These are phyloP conservation scores for Sycophila sp. DNA, from an alignment of 1,140 invertebrate genomes.

Conservation along the genomic window DNA sequence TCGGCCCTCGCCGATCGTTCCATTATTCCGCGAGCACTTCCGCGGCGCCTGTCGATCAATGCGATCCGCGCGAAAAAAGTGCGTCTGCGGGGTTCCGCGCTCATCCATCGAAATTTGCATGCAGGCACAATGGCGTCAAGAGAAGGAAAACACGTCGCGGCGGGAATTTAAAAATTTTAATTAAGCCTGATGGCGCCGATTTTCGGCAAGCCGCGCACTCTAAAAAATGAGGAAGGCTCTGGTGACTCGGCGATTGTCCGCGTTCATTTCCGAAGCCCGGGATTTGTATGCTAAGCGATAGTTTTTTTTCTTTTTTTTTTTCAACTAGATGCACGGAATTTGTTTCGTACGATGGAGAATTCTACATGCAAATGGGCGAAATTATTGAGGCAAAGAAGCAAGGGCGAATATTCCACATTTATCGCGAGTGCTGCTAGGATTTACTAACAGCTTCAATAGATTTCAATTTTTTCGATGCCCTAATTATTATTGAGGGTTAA, in stretches of 20 bases:
- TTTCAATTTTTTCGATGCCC: no score
- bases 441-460: no score
- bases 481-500: no score
- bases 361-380: no score
- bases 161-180: conserved; percentile 18
- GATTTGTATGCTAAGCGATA: no score
- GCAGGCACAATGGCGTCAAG: not conserved
- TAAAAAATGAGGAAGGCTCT: conserved; percentile 13
- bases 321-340: no score
- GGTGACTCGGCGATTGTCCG: not conserved
- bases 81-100: not conserved
- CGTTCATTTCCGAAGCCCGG: not conserved
- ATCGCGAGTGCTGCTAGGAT: no score
- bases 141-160: not conserved
- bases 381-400: no score
- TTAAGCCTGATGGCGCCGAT: not conserved
- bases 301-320: not conserved
- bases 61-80: conserved; percentile 21
- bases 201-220: conserved; percentile 2
- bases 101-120: conserved; percentile 1
- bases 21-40: conserved; percentile 27
- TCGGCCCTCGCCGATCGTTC: no score
- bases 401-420: no score
- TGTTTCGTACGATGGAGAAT: no score
- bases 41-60: conserved; percentile 17